Evolutionary conservation across 2,797 vertebrate genomes (phyloP).

Genomic region (Pygocentrus nattereri): DNA sequence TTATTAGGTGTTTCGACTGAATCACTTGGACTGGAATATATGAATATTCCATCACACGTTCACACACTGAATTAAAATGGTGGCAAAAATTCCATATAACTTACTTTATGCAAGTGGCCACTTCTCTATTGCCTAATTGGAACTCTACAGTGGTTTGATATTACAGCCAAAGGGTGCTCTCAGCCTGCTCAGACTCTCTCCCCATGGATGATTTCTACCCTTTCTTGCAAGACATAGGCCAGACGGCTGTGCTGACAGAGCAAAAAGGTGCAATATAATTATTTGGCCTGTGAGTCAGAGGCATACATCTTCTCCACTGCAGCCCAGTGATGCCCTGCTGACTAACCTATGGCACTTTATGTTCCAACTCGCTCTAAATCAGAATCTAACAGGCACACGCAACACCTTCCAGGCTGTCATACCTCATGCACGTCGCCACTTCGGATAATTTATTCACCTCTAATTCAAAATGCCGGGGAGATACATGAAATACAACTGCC

Average conservation of each 20-base stretch:
- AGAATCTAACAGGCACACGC: conserved; percentile 44
- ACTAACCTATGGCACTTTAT: conserved; percentile 70
- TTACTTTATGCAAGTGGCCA: conserved; percentile 9
- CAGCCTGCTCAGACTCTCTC: conserved; percentile 10
- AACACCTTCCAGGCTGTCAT: conserved; percentile 67
- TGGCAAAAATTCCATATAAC: not conserved
- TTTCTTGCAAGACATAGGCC: conserved; percentile 61
- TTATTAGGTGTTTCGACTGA: no score
- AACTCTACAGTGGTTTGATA: conserved; percentile 13
- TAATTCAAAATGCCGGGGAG: conserved; percentile 19
- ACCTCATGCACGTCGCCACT: conserved; percentile 38
- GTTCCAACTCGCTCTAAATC: conserved; percentile 69
- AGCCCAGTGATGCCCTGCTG: conserved; percentile 71
- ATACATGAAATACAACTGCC: conserved; percentile 24
- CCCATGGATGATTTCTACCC: conserved; percentile 67
- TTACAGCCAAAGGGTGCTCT: conserved; percentile 43
- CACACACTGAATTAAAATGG: not conserved
- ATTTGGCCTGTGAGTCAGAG: conserved; percentile 70
- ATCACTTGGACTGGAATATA: not conserved
- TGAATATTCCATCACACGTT: not conserved
- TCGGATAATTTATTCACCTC: conserved; percentile 48
- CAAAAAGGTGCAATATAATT: conserved; percentile 81
- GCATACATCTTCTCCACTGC: conserved; percentile 77
- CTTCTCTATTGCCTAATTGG: conserved; percentile 2
- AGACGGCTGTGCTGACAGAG: conserved; percentile 77